Percentiles rank a stretch among this genome's conserved stretches.
Evolutionary conservation across 2,888 invertebrate genomes (phyloP).

Genomic region (Sepiola atlantica): DNA sequence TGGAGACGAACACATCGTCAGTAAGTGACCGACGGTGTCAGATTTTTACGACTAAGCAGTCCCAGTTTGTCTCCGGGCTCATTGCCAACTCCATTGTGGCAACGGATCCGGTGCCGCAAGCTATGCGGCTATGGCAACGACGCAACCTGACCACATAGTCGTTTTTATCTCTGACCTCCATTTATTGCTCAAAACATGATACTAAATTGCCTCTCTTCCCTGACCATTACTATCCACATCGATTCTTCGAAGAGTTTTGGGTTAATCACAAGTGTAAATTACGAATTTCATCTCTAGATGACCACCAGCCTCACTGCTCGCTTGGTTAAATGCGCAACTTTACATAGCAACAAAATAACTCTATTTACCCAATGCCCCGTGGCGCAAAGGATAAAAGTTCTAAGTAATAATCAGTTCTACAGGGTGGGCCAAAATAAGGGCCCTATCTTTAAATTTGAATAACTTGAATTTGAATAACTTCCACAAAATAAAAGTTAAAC

Average conservation of each 20-base stretch:
- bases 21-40: background rate
- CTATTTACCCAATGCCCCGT: no score
- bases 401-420: no score
- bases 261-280: background rate
- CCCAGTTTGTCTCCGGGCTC: background rate
- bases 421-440: no score
- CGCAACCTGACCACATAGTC: background rate
- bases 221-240: background rate
- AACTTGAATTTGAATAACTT: no score
- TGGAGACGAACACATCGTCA: background rate
- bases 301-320: no score
- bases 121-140: background rate
- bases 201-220: background rate
- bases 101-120: background rate
- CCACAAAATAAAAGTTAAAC: no score
- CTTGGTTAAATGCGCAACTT: background rate
- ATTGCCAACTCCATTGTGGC: background rate
- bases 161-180: background rate
- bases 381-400: no score
- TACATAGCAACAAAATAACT: no score
- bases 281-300: no score
- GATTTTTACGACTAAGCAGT: constrained; percentile 22
- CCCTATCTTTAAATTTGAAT: no score
- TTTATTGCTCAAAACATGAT: background rate
- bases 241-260: background rate